Evolutionary conservation across 1,140 invertebrate genomes (phyloP).

Genomic region (Onthophagus taurus): DNA sequence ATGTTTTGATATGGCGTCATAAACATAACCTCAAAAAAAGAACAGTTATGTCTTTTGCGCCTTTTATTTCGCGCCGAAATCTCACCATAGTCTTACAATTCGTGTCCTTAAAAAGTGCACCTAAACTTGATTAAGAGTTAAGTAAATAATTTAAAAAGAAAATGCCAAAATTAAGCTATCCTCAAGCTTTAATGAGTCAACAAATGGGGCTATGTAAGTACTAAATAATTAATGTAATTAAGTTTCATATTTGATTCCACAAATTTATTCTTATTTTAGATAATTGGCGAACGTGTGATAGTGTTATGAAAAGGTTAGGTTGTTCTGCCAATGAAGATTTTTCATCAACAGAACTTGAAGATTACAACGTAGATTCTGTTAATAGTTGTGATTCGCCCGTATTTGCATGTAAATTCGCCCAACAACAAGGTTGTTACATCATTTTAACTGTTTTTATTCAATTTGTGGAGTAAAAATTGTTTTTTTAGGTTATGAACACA

Average conservation of each 20-base stretch:
- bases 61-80: no score
- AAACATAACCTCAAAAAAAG: no score
- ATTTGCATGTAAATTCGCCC: conserved; percentile 55
- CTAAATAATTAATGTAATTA: background rate
- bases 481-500: conserved; percentile 49
- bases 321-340: conserved; percentile 44
- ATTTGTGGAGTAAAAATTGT: conserved; percentile 19
- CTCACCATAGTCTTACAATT: no score
- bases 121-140: background rate
- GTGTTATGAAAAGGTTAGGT: conserved; percentile 38
- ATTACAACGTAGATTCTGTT: conserved; percentile 38
- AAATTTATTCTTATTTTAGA: conserved; percentile 28
- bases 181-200: conserved; percentile 10
- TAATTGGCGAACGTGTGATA: conserved; percentile 41
- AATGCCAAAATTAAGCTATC: background rate
- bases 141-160: background rate
- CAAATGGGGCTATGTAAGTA: conserved; percentile 11
- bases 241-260: background rate
- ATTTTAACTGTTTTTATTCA: conserved; percentile 18
- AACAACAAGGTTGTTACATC: conserved; percentile 34
- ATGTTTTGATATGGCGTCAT: no score
- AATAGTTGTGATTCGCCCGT: conserved; percentile 43
- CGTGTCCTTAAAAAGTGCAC: no score
- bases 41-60: no score
- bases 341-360: conserved; percentile 40